Percentiles rank a stretch among this genome's conserved stretches.
phyloP scores from a whole-genome alignment of 2,113 vertebrate species.

The Jacana jacana region DNA sequence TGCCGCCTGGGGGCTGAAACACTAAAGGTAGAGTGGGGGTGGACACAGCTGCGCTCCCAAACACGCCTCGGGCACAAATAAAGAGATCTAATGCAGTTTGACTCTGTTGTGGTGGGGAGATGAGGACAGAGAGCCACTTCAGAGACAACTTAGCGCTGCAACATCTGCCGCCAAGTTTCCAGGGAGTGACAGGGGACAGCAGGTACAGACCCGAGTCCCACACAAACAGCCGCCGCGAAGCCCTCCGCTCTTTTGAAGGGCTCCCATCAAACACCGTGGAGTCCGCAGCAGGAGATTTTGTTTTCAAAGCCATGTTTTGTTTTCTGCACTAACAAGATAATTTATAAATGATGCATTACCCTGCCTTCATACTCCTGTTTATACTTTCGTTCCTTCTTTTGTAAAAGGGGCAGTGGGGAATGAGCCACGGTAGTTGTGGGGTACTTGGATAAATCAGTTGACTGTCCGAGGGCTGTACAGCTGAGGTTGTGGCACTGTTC shows the following conservation, averaged over 20 bases:
- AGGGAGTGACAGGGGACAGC: constrained; percentile 87
- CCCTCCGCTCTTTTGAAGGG: constrained; percentile 80
- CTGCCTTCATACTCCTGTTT: constrained; percentile 1
- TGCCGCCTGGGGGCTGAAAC: constrained; percentile 86
- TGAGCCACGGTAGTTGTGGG: not conserved
- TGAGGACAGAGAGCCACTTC: constrained; percentile 88
- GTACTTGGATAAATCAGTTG: constrained; percentile 14
- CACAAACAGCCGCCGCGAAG: constrained; percentile 75
- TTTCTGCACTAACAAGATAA: constrained; percentile 78
- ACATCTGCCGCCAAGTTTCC: constrained; percentile 95
- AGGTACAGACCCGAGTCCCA: constrained; percentile 82
- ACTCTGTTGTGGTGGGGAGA: constrained; percentile 87
- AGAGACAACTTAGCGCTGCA: constrained; percentile 86
- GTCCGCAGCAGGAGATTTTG: constrained; percentile 75
- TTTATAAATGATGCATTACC: constrained; percentile 86
- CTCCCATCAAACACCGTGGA: constrained; percentile 74
- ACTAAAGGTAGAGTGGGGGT: constrained; percentile 90
- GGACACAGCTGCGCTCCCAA: constrained; percentile 94
- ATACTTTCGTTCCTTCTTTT: not conserved
- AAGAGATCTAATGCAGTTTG: constrained; percentile 90
- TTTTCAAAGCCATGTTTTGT: constrained; percentile 85
- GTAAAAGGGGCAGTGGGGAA: constrained; percentile 36
- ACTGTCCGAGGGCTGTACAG: not conserved
- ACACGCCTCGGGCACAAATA: constrained; percentile 92
- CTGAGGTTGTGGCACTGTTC: constrained; percentile 43